Evolutionary conservation across 2,797 vertebrate genomes (phyloP).

Genomic region (Poecilia gillii): DNA sequence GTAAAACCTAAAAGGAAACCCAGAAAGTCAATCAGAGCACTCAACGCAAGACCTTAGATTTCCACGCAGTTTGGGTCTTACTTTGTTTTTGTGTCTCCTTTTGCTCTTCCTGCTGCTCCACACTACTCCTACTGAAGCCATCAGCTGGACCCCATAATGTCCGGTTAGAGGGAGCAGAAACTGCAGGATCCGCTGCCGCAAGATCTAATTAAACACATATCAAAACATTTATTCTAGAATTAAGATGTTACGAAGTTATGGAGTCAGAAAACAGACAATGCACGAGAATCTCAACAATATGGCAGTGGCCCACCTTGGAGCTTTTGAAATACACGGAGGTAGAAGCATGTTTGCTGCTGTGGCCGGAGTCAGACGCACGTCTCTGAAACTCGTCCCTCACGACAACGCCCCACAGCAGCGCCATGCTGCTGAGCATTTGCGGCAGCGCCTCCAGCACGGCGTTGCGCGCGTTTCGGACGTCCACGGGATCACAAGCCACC

Average conservation of each 20-base stretch:
- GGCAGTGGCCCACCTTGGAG: constrained; percentile 84
- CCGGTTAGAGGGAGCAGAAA: constrained; percentile 90
- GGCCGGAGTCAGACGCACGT: constrained; percentile 80
- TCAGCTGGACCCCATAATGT: constrained; percentile 89
- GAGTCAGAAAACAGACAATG: not conserved
- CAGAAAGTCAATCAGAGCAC: not conserved
- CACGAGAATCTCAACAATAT: not conserved
- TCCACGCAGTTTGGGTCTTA: constrained; percentile 45
- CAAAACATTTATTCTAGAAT: not conserved
- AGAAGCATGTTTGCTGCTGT: constrained; percentile 84
- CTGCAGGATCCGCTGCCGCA: constrained; percentile 89
- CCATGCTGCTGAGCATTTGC: constrained; percentile 88
- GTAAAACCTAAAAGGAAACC: constrained; percentile 83
- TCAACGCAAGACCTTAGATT: not conserved
- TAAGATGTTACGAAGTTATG: not conserved
- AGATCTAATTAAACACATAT: constrained; percentile 65
- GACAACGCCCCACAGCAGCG: constrained; percentile 90
- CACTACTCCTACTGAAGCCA: constrained; percentile 89
- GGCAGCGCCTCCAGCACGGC: constrained; percentile 92
- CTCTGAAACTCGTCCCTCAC: constrained; percentile 86
- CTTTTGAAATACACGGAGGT: constrained; percentile 94
- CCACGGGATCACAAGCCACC: constrained; percentile 81
- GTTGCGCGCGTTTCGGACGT: constrained; percentile 89
- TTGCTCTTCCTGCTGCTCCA: constrained; percentile 89
- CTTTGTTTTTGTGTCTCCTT: constrained; percentile 88